A percentile compares a stretch with the other conserved stretches of the same genome.
These are phyloP conservation scores for Eupeodes luniger DNA, from an alignment of 2,888 invertebrate genomes.

Conservation along the genomic window DNA sequence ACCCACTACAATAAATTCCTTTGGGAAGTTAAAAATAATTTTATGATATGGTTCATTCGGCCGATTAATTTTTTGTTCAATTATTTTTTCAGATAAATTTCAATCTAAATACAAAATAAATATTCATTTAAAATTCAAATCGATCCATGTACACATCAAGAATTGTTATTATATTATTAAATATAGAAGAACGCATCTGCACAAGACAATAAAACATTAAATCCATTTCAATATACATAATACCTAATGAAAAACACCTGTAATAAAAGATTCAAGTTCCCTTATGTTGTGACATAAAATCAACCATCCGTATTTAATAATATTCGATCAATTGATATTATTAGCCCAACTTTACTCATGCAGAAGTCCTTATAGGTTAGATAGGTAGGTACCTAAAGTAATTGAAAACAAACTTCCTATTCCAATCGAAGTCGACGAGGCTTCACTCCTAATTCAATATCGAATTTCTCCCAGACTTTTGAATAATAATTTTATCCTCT, in stretches of 20 bases:
- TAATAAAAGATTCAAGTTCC: background rate
- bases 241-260: constrained; percentile 43
- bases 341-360: constrained; percentile 45
- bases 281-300: constrained; percentile 41
- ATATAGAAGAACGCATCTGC: too few relatives aligned
- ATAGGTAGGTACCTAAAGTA: constrained; percentile 32
- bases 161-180: background rate
- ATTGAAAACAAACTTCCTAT: constrained; percentile 52
- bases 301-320: constrained; percentile 60
- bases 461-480: constrained; percentile 54
- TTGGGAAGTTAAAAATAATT: too few relatives aligned
- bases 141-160: background rate
- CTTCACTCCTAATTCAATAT: constrained; percentile 59
- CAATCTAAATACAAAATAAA: background rate
- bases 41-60: too few relatives aligned
- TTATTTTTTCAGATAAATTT: background rate
- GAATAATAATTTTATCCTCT: constrained; percentile 54
- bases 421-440: constrained; percentile 7
- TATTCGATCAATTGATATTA: constrained; percentile 52
- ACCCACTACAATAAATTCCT: too few relatives aligned
- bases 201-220: constrained; percentile 5
- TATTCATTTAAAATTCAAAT: background rate
- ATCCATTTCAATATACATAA: background rate
- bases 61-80: background rate
- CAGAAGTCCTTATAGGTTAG: constrained; percentile 42